phyloP scores from a whole-genome alignment of 2,797 vertebrate species.

The Simalia tracyae region DNA sequence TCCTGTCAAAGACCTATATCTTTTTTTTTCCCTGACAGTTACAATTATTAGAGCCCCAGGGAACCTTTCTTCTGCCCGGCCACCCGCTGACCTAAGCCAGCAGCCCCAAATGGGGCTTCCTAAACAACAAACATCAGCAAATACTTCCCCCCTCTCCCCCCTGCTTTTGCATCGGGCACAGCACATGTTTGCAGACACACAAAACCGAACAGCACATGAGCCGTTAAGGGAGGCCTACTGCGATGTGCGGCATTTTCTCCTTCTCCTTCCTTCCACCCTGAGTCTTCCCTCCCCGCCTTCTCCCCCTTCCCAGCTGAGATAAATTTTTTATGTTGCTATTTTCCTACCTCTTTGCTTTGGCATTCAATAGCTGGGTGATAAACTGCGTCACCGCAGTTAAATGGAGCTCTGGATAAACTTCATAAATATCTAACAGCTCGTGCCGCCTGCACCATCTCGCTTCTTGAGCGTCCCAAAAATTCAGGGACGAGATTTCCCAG shows the following conservation, averaged over 20 bases:
- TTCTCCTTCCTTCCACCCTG: conserved; percentile 33
- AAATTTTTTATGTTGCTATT: conserved; percentile 74
- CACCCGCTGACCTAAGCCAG: conserved; percentile 70
- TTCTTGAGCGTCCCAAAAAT: conserved; percentile 42
- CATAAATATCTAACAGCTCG: conserved; percentile 69
- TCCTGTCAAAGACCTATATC: conserved; percentile 73
- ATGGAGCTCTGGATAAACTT: conserved; percentile 68
- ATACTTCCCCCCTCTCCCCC: conserved; percentile 14
- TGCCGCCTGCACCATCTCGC: conserved; percentile 31
- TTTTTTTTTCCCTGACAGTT: conserved; percentile 75
- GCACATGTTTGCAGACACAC: conserved; percentile 56
- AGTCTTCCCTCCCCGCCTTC: conserved; percentile 32
- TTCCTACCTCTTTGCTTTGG: conserved; percentile 68
- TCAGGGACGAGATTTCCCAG: conserved; percentile 28
- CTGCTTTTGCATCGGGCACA: conserved; percentile 22
- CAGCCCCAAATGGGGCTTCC: conserved; percentile 61
- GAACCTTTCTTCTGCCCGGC: conserved; percentile 72
- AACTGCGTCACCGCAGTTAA: conserved; percentile 66
- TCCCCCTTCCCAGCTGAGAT: conserved; percentile 49
- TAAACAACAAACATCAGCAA: conserved; percentile 70
- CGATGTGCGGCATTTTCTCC: conserved; percentile 61
- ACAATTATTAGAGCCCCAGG: conserved; percentile 74
- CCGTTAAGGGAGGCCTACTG: conserved; percentile 62
- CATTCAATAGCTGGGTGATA: conserved; percentile 69
- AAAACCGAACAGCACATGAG: conserved; percentile 48